Conservation (phyloP, 2,113 vertebrate species). For the Coptodon rendalli region DNA sequence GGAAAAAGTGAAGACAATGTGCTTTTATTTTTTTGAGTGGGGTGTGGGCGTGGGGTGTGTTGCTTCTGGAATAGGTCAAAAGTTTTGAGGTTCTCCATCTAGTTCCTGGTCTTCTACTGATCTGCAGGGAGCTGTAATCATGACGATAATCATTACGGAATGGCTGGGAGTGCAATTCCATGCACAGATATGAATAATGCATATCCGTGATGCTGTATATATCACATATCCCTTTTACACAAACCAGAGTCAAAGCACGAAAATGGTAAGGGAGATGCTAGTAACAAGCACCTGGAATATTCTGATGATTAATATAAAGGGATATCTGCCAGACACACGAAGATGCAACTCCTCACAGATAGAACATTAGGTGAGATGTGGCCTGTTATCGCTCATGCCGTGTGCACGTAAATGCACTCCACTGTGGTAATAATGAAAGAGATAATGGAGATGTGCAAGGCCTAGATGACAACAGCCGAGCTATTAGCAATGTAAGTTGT, state of each 20-base stretch:
- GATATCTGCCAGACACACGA: background rate
- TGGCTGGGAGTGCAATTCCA: background rate
- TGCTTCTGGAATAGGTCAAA: constrained; percentile 9
- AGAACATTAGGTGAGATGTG: background rate
- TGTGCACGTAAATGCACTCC: background rate
- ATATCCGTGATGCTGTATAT: background rate
- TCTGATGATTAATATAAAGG: background rate
- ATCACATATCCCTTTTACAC: background rate
- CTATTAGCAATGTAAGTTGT: background rate
- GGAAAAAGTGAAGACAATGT: constrained; percentile 8
- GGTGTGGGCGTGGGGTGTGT: background rate
- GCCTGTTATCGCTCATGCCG: background rate
- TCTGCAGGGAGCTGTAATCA: background rate
- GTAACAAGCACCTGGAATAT: background rate
- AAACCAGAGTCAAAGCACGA: background rate
- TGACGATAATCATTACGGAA: background rate
- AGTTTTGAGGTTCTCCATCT: constrained; percentile 18
- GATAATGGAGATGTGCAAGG: background rate
- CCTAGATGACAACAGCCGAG: background rate
- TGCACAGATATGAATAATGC: background rate
- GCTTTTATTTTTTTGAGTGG: background rate
- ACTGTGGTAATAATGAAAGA: background rate
- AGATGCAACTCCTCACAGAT: background rate
- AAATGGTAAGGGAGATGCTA: background rate
- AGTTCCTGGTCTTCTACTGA: background rate